Evolutionary conservation across 2,888 invertebrate genomes (phyloP), one percentile per base, ranked within the genome.

Genomic region (Philereme transversata): DNA sequence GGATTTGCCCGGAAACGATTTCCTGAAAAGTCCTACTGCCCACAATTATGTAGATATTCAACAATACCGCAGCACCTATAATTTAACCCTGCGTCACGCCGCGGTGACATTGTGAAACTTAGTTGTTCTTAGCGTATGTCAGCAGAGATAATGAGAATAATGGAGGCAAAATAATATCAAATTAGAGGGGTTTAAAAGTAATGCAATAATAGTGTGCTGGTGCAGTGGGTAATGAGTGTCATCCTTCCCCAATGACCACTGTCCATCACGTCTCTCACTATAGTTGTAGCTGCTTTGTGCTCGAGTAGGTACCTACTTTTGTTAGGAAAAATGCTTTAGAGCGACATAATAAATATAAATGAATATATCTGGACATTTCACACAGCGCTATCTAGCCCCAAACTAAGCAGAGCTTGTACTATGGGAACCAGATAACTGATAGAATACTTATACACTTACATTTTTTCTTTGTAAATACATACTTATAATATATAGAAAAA

Each of bases 121-220:
- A 76, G 81, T 82, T 84, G 82, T 83, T 86, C 84, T 84, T 83
- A 83, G 79, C 76, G 72, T 81, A 82, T 84, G 87, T 86, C 84
- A 88, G 82, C 83, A 74, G 77, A 88, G 79, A 86, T 91, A 90
- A 91, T 91, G 88, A 86, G 86, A 87, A 91, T 91, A 91, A 91
- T 91, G 73, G 87, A 79, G 73, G 86, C 79, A 75, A 88, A 90
- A 91, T 92, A 90, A 90, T 88, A 87, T 81, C 78, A 87, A 88
- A 91, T 91, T 89, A 91, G 87, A 81, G 79, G 88, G 86, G 22
- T 85, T 83, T 43, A 84, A 83, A 83, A 85, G 84, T 88, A 90
- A 90, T 88, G 84, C 83, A 84, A 85, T 90, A 86, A 88, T 86
- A 76, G 79, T 75, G 76, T 76, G 71, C 11, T 57, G 51, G 72